Base-by-base conservation (phyloP, 2,888 invertebrate species). In the Atrina japonica region DNA sequence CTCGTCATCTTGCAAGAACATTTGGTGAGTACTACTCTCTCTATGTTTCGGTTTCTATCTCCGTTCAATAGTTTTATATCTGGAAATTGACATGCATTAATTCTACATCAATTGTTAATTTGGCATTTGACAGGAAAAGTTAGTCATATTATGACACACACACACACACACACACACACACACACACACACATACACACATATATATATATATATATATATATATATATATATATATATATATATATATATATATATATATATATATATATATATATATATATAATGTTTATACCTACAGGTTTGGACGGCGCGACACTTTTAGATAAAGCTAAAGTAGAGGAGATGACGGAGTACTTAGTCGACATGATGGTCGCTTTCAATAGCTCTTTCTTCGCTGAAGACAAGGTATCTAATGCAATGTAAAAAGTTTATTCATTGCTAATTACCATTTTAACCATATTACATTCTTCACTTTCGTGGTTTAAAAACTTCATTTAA, bases 341-440 rank as follows among this genome's bases (percentile, higher is more conserved):
- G 14, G 56, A 56, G 40, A 30, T 56, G 6, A 40, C 23, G 2
- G 40, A 35, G 29, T 56, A 56, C 29, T 35, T 56, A 9, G 40
- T 35, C 0, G 56, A 56, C n/a, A 18, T 21, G 9, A 56, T 40
- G 40, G 16, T 21, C 5, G 56, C 56, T 21, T 30, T 35, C 9
- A 40, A 40, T 40, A 35, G 40, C 16, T 7, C 40, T 14, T 9
- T 41, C 11, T 56, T 56, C 40, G 41, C 40, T 23, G 29, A 53
- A 53, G 53, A 53, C n/a, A 30, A 53, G 53, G 53, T 53, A 53
- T 50, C n/a, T n/a, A n/a, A n/a, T n/a, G n/a, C n/a, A n/a, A n/a
- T n/a, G n/a, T n/a, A n/a, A n/a, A n/a, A n/a, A n/a, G n/a, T n/a
- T n/a, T n/a, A n/a, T n/a, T n/a, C n/a, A n/a, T n/a, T n/a, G n/a